Percentiles rank a stretch among this genome's conserved stretches.
Evolutionary conservation across 2,888 invertebrate genomes (phyloP).

Genomic region (Rhodophaea formosa): DNA sequence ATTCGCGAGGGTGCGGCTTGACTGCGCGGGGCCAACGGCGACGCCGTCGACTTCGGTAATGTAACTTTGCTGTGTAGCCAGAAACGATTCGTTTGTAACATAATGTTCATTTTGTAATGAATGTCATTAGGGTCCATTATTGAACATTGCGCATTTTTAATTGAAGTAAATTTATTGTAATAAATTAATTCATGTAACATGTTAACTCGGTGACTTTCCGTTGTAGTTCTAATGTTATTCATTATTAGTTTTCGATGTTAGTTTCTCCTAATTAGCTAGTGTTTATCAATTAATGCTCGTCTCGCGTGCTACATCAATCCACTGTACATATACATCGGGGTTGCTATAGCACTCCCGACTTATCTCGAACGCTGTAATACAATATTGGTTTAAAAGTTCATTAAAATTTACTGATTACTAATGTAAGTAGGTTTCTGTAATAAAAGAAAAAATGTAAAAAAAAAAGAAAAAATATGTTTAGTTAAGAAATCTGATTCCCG

Average conservation of each 20-base stretch:
- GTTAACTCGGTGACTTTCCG: constrained; percentile 9
- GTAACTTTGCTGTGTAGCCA: constrained; percentile 45
- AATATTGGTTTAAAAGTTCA: constrained; percentile 53
- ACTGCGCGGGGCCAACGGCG: neutral
- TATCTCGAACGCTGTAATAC: constrained; percentile 33
- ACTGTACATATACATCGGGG: constrained; percentile 38
- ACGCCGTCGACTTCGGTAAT: constrained; percentile 34
- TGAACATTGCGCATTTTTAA: constrained; percentile 29
- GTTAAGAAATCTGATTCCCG: constrained; percentile 47
- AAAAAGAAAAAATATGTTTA: constrained; percentile 45
- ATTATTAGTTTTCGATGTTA: constrained; percentile 66
- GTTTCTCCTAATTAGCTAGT: constrained; percentile 63
- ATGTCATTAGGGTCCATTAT: constrained; percentile 27
- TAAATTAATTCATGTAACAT: constrained; percentile 24
- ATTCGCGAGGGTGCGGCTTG: neutral
- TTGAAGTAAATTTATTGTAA: constrained; percentile 24
- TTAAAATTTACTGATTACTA: constrained; percentile 57
- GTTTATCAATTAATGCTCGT: constrained; percentile 47
- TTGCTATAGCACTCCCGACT: constrained; percentile 33
- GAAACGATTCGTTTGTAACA: constrained; percentile 41
- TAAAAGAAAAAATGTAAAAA: constrained; percentile 52
- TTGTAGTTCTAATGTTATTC: constrained; percentile 33
- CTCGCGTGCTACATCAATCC: constrained; percentile 35
- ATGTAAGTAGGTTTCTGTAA: constrained; percentile 64
- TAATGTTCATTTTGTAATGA: constrained; percentile 37